phyloP scores from a whole-genome alignment of 2,888 invertebrate species.

The Podotricha telesiphe region DNA sequence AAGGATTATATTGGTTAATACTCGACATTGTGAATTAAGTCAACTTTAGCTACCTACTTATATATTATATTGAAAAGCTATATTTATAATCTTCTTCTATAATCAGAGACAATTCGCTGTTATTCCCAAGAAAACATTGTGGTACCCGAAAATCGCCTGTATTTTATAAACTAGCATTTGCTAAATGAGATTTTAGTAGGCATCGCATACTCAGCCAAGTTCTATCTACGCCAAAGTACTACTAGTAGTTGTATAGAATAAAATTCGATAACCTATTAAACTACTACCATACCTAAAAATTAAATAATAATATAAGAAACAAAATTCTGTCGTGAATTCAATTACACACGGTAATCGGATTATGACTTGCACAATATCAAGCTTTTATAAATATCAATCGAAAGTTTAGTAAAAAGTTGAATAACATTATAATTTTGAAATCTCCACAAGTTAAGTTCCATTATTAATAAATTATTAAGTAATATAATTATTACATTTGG shows the following conservation, averaged over 20 bases:
- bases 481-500: slow-evolving; percentile 20
- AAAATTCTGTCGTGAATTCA: not conserved
- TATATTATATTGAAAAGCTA: not conserved
- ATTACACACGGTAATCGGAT: not conserved
- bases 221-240: too few species aligned
- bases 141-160: too few species aligned
- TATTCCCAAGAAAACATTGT: too few species aligned
- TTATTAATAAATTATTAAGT: slow-evolving; percentile 31
- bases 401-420: slow-evolving; percentile 17
- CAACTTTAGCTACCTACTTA: not conserved
- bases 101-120: too few species aligned
- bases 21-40: not conserved
- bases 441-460: slow-evolving; percentile 11
- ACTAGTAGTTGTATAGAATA: too few species aligned
- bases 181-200: not conserved
- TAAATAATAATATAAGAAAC: not conserved
- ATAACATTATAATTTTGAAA: not conserved
- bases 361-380: not conserved
- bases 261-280: too few species aligned
- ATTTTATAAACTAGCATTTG: not conserved
- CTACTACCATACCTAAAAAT: too few species aligned
- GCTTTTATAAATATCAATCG: not conserved
- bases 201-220: not conserved
- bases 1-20: slow-evolving; percentile 9
- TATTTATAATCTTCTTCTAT: too few species aligned